These are phyloP conservation scores for Micromussa lordhowensis DNA, from an alignment of 92 coral and sea anemone species.

Conservation along the genomic window DNA sequence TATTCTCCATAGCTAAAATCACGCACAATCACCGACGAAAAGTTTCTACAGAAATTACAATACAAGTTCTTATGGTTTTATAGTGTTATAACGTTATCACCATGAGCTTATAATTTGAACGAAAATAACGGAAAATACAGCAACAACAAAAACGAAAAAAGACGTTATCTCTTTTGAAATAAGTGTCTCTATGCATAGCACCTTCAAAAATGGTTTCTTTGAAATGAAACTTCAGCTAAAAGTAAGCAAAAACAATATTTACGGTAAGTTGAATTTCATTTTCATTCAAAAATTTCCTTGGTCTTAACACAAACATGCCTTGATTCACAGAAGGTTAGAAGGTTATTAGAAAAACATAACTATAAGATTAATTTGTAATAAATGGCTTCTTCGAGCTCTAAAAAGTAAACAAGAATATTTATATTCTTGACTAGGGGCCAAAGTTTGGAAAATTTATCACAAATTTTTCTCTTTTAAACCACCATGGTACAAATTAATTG, in stretches of 20 bases:
- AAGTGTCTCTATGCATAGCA: slow-evolving; percentile 12
- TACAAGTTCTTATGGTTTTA: background rate
- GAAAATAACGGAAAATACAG: background rate
- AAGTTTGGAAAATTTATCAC: background rate
- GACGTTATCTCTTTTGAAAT: background rate
- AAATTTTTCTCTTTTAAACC: background rate
- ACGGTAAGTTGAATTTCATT: background rate
- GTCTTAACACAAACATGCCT: background rate
- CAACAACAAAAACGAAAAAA: background rate
- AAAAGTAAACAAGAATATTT: background rate
- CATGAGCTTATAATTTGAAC: background rate
- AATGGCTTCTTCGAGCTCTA: background rate
- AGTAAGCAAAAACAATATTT: background rate
- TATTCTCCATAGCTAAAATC: background rate
- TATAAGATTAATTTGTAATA: background rate
- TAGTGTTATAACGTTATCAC: too few species aligned
- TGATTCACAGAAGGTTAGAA: background rate
- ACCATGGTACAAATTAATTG: background rate
- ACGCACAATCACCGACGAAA: background rate
- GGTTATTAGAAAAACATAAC: background rate
- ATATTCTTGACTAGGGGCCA: background rate
- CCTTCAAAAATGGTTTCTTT: background rate
- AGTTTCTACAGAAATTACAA: background rate
- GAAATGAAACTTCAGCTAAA: background rate
- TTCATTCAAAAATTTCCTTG: background rate